Evolutionary conservation across 2,888 invertebrate species (phyloP).

Genomic region (Aethes cnicana): DNA sequence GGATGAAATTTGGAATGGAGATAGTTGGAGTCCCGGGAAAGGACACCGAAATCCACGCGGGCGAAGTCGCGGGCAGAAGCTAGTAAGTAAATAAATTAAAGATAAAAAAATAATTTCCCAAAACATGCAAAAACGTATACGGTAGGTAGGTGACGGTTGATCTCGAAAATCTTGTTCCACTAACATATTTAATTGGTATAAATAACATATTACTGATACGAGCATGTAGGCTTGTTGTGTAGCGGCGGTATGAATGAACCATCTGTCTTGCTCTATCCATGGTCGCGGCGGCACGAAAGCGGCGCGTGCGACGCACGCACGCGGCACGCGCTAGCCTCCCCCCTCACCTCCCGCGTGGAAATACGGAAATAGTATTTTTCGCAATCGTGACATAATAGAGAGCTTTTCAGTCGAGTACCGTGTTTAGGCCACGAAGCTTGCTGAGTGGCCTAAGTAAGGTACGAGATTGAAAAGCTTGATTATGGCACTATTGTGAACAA

Average conservation of each 20-base stretch:
- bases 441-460: too few relatives aligned
- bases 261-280: slow-evolving; percentile 23
- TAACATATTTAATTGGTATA: background rate
- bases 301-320: slow-evolving; percentile 57
- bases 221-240: background rate
- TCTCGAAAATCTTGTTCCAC: background rate
- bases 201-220: background rate
- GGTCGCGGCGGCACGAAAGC: slow-evolving; percentile 47
- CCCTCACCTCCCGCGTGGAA: slow-evolving; percentile 41
- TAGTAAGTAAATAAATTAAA: too few relatives aligned
- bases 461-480: too few relatives aligned
- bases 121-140: too few relatives aligned
- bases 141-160: background rate
- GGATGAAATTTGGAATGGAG: too few relatives aligned
- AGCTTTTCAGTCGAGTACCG: too few relatives aligned
- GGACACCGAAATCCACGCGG: too few relatives aligned
- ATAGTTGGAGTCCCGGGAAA: too few relatives aligned
- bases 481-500: too few relatives aligned
- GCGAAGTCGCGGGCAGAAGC: too few relatives aligned
- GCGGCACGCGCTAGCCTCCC: slow-evolving; percentile 51
- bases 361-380: slow-evolving; percentile 36
- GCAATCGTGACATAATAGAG: slow-evolving; percentile 4
- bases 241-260: slow-evolving; percentile 14
- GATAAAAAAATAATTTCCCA: too few relatives aligned
- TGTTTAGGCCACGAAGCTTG: too few relatives aligned